Base-by-base conservation (phyloP, 1,140 invertebrate species). In the Cotesia typhae region DNA sequence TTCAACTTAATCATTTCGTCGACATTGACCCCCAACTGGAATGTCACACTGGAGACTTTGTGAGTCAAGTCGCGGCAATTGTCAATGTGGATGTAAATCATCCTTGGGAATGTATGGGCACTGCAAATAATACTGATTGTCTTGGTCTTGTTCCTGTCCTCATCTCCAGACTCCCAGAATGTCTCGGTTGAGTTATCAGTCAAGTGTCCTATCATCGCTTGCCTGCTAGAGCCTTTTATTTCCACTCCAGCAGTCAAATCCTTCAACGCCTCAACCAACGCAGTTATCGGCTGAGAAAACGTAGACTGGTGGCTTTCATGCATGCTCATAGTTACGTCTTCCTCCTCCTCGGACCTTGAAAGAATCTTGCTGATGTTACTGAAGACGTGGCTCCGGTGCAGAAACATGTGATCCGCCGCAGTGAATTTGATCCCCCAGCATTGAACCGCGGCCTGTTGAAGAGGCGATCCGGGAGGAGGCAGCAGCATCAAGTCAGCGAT, bases 151-250 rank as follows among this genome's bases (percentile, higher is more conserved):
- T 96, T 97, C 67, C 93, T 87, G 85, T 98, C 97, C 81, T 99
- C 97, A 78, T 99, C 97, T 3, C 97, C 97, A 72, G 96, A 98
- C 87, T 99, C 98, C 98, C 98, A 99, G 85, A 99, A 99, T 0
- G 98, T 99, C 87, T 99, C 98, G 0, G 96, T 98, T 1, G 95
- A 97, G 77, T 93, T 94, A 84, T 99, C 98, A 0, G 92, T 95
- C 5, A 99, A 88, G 80, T 96, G 96, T 2, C 92, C 92, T 20
- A 96, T 92, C 95, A 99, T 97, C 2, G 96, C 96, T 78, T 94
- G 94, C 1, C 97, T 89, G 77, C 96, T 98, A 0, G 96, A 98
- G 0, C 95, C 94, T 75, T 94, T 94, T 2, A 98, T 91, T 67
- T 96, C 94, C 10, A 94, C 89, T 57, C 88, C 87, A 0, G 88